Percentiles rank a stretch among this genome's conserved stretches.
Conservation (phyloP, 2,113 vertebrate species). For the Leptobrachium ailaonicum region DNA sequence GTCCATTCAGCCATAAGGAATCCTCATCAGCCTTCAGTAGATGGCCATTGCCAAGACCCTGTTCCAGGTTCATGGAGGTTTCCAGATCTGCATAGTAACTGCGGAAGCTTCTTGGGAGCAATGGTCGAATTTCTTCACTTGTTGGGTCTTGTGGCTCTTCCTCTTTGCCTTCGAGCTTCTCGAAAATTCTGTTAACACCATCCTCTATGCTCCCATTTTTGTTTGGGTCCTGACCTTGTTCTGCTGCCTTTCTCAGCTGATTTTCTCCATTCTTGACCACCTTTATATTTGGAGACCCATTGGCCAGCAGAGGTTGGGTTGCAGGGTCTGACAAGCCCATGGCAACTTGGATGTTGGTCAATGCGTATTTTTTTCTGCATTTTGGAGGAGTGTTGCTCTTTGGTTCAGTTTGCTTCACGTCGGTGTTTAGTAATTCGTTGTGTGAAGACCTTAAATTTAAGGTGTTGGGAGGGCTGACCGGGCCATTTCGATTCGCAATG, state of each 20-base stretch:
- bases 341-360: conserved; percentile 87
- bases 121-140: conserved; percentile 66
- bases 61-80: conserved; percentile 67
- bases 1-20: conserved; percentile 60
- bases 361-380: conserved; percentile 86
- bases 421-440: conserved; percentile 88
- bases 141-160: conserved; percentile 64
- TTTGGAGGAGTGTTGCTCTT: conserved; percentile 84
- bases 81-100: conserved; percentile 86
- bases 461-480: conserved; percentile 81
- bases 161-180: conserved; percentile 86
- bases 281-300: conserved; percentile 86
- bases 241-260: conserved; percentile 89
- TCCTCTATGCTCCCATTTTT: conserved; percentile 73
- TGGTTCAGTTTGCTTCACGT: conserved; percentile 80
- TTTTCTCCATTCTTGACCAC: conserved; percentile 97
- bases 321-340: conserved; percentile 86
- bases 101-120: conserved; percentile 81
- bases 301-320: conserved; percentile 72
- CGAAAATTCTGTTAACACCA: conserved; percentile 68
- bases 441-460: conserved; percentile 91
- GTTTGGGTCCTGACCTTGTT: conserved; percentile 81
- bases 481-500: conserved; percentile 74
- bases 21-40: conserved; percentile 65
- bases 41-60: conserved; percentile 59